phyloP scores from a whole-genome alignment of 2,113 vertebrate species.

The Pavo muticus region DNA sequence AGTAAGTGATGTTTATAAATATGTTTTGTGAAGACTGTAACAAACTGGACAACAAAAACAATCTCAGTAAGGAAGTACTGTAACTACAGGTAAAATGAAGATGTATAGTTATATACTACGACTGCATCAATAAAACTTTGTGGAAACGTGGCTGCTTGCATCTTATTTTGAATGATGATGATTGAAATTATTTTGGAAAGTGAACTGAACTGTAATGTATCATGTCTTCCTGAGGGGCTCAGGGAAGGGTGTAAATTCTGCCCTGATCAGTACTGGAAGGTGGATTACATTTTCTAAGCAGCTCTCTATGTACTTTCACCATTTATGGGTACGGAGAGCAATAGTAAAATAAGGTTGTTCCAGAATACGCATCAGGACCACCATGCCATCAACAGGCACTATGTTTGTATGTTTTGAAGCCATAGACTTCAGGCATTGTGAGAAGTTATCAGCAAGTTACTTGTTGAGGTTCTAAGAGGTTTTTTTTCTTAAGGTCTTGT shows the following conservation, averaged over 20 bases:
- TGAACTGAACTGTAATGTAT: not conserved
- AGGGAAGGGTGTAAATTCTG: not conserved
- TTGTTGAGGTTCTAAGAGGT: not conserved
- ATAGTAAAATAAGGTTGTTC: not conserved
- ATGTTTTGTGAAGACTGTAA: not conserved
- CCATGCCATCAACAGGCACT: not conserved
- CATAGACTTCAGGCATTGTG: not conserved
- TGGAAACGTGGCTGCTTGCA: not conserved
- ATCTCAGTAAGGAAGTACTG: not conserved
- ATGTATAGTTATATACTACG: not conserved
- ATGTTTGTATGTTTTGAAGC: not conserved
- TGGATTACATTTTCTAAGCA: not conserved
- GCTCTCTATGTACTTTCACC: not conserved
- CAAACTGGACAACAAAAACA: not conserved
- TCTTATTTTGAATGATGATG: conserved; percentile 8
- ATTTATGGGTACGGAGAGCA: not conserved
- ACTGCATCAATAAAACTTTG: conserved; percentile 46
- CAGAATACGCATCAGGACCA: accelerated
- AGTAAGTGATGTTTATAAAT: not conserved
- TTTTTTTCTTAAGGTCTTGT: not conserved
- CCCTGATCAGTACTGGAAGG: not conserved
- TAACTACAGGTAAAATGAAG: conserved; percentile 13
- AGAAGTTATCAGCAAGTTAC: not conserved
- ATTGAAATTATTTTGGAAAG: not conserved
- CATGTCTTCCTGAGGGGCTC: not conserved